phyloP scores from a whole-genome alignment of 2,797 vertebrate genomes.

The Galagoides demidoff region DNA sequence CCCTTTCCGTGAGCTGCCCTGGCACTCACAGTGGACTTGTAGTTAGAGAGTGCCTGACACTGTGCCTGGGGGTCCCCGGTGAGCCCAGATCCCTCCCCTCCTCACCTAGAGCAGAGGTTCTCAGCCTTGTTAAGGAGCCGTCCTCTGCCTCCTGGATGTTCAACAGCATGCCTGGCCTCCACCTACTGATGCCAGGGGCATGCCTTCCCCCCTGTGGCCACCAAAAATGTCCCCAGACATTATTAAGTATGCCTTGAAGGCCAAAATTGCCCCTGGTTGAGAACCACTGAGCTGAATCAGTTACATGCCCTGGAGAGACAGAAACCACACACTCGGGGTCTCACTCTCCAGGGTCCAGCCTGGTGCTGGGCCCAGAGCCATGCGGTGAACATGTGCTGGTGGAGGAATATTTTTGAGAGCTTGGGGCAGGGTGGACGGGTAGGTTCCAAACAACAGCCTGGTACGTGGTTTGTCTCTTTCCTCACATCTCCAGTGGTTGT shows the following conservation, averaged over 20 bases:
- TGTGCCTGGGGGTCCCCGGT: rapidly evolving
- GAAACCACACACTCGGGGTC: background rate
- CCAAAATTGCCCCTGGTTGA: background rate
- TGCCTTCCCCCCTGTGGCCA: background rate
- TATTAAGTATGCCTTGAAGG: background rate
- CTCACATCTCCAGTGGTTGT: background rate
- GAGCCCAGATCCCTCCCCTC: background rate
- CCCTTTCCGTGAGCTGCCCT: rapidly evolving
- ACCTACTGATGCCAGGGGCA: rapidly evolving
- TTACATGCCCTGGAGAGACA: background rate
- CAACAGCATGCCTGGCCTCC: background rate
- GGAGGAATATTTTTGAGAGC: background rate
- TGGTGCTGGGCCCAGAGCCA: background rate
- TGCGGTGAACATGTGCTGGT: rapidly evolving
- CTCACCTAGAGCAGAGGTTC: background rate
- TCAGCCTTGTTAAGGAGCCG: background rate
- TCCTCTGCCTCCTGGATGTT: background rate
- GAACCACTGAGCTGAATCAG: background rate
- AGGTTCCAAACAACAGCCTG: background rate
- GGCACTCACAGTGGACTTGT: background rate
- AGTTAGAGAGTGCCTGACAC: rapidly evolving
- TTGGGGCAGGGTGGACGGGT: rapidly evolving
- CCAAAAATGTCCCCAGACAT: background rate
- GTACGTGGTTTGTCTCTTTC: background rate
- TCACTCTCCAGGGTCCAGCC: background rate